Evolutionary conservation across 2,888 invertebrate species (phyloP).

Genomic region (Periphyllus acericola): DNA sequence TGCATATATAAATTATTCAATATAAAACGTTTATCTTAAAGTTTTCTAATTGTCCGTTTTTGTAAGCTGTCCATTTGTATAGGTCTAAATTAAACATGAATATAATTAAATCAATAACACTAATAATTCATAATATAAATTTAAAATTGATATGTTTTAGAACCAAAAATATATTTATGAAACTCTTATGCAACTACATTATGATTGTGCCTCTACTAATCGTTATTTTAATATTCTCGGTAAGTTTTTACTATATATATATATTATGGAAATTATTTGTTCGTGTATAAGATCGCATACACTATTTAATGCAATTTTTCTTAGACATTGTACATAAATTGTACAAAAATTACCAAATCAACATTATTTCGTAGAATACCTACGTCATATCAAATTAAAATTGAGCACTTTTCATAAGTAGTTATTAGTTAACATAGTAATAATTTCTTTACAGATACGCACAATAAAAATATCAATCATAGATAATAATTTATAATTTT

Average conservation of each 20-base stretch:
- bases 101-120: neutral
- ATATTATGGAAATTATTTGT: neutral
- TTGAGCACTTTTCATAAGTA: too few species aligned
- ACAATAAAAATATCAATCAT: too few species aligned
- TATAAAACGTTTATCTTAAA: neutral
- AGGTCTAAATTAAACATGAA: neutral
- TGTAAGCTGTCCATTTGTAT: too few species aligned
- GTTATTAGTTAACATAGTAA: too few species aligned
- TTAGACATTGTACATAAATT: neutral
- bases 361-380: neutral
- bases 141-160: constrained; percentile 56
- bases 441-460: too few species aligned
- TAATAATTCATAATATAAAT: neutral
- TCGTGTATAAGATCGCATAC: neutral
- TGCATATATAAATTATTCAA: neutral
- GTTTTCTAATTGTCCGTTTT: too few species aligned
- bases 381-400: neutral
- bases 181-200: constrained; percentile 15
- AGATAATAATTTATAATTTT: too few species aligned
- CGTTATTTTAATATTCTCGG: constrained; percentile 22
- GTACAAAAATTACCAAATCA: neutral
- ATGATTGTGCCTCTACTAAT: constrained; percentile 32
- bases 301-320: too few species aligned
- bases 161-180: constrained; percentile 37
- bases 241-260: constrained; percentile 17